Conservation (phyloP, 2,888 invertebrate genomes). For the Caenorhabditis sulstoni region DNA sequence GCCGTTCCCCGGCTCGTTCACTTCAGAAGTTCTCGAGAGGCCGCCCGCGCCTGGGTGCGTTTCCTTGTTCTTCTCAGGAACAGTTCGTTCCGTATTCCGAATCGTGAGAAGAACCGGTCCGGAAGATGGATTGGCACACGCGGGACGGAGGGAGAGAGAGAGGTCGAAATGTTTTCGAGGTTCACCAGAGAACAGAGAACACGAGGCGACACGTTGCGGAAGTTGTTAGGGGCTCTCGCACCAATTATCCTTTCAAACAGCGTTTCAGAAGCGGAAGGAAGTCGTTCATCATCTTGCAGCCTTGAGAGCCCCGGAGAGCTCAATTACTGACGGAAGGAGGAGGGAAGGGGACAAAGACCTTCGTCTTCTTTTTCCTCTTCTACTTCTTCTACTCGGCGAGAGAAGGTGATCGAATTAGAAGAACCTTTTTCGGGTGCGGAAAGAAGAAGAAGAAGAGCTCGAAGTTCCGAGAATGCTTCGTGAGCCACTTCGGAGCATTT, state of each 20-base stretch:
- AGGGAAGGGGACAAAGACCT: slow-evolving; percentile 33
- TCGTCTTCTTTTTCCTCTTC: too few species aligned
- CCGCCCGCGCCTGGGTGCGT: slow-evolving; percentile 15
- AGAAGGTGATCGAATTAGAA: slow-evolving; percentile 38
- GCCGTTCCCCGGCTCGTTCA: neutral
- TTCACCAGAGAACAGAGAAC: neutral
- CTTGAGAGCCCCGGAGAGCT: slow-evolving; percentile 15
- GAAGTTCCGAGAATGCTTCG: slow-evolving; percentile 20
- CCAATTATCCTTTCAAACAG: slow-evolving; percentile 33
- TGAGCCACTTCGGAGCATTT: too few species aligned
- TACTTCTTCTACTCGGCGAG: neutral
- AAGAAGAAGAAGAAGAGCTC: slow-evolving; percentile 15
- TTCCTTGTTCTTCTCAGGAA: neutral
- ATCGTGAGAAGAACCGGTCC: slow-evolving; percentile 17
- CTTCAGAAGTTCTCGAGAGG: slow-evolving; percentile 22
- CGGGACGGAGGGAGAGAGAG: neutral
- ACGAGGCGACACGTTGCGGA: neutral
- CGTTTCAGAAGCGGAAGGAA: slow-evolving; percentile 46
- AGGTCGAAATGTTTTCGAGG: slow-evolving; percentile 15
- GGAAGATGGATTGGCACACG: neutral
- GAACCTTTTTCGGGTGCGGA: slow-evolving; percentile 11
- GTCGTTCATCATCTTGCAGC: slow-evolving; percentile 41
- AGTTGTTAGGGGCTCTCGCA: slow-evolving; percentile 23
- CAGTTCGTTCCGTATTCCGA: slow-evolving; percentile 2
- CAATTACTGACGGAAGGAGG: slow-evolving; percentile 15